A percentile compares a stretch with the other conserved stretches of the same genome.
Conservation (phyloP, 2,797 vertebrate species). For the Mastacembelus armatus region DNA sequence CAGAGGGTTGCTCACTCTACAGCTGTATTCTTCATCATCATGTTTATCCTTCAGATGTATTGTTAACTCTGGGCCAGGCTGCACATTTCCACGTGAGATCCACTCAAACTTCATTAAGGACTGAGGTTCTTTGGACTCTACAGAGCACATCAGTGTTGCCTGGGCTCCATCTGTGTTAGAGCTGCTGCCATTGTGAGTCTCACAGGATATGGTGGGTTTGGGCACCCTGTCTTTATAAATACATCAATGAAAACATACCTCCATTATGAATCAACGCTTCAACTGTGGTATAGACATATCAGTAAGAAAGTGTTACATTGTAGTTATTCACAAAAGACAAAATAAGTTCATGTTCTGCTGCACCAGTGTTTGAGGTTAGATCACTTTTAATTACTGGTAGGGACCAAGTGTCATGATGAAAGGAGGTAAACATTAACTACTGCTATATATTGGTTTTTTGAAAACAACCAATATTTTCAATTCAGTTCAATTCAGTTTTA, state of each 20-base stretch:
- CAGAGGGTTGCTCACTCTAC: conserved; percentile 65
- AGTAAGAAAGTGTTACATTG: background rate
- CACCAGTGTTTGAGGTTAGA: too few relatives aligned
- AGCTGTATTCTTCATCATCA: conserved; percentile 51
- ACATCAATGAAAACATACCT: background rate
- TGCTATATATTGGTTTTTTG: too few relatives aligned
- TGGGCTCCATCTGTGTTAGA: background rate
- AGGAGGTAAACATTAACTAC: too few relatives aligned
- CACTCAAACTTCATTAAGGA: conserved; percentile 38
- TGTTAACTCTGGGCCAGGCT: conserved; percentile 7
- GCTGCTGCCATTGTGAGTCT: background rate
- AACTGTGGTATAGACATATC: too few relatives aligned
- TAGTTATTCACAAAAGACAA: too few relatives aligned
- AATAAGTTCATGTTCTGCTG: too few relatives aligned
- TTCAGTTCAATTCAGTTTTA: too few relatives aligned
- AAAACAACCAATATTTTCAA: too few relatives aligned
- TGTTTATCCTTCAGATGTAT: conserved; percentile 31
- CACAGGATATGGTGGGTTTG: conserved; percentile 65
- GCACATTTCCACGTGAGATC: background rate
- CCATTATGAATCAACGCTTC: too few relatives aligned
- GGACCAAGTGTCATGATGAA: too few relatives aligned
- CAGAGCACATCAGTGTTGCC: conserved; percentile 61
- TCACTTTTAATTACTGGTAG: too few relatives aligned
- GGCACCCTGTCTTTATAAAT: conserved; percentile 54
- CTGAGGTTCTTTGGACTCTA: background rate